phyloP scores from a whole-genome alignment of 2,797 vertebrate genomes.

The Gadopsis bispinosus region DNA sequence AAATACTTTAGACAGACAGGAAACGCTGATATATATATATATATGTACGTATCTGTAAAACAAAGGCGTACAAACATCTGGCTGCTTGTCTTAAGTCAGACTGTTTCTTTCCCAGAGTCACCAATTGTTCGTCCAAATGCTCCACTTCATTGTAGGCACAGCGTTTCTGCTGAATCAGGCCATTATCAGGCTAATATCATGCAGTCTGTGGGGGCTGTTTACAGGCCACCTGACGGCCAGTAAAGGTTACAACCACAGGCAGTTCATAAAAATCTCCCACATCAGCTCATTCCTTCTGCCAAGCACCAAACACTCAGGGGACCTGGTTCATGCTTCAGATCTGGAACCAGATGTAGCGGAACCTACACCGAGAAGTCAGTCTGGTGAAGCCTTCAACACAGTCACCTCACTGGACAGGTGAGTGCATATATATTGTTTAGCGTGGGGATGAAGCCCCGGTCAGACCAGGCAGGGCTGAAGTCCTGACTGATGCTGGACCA shows the following conservation, averaged over 20 bases:
- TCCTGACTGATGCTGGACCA: background rate
- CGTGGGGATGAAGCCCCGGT: background rate
- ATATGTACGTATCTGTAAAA: background rate
- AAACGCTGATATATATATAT: too few relatives aligned
- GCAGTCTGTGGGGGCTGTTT: background rate
- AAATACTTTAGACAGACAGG: too few relatives aligned
- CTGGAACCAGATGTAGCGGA: background rate
- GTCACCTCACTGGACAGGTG: background rate
- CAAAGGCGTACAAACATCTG: background rate
- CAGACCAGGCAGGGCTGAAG: background rate
- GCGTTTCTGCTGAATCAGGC: background rate
- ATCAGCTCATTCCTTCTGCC: background rate
- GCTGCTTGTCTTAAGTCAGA: background rate
- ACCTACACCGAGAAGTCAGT: background rate
- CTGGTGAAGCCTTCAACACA: background rate
- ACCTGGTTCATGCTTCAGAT: background rate
- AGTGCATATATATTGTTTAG: background rate
- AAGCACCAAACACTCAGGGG: constrained; percentile 14
- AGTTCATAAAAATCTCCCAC: background rate
- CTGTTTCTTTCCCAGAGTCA: background rate
- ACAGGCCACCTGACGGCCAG: background rate
- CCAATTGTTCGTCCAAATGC: background rate
- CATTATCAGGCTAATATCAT: background rate
- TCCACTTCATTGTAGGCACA: background rate
- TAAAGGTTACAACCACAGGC: background rate